Evolutionary conservation across 2,888 invertebrate species (phyloP).

Genomic region (Seira ritae): DNA sequence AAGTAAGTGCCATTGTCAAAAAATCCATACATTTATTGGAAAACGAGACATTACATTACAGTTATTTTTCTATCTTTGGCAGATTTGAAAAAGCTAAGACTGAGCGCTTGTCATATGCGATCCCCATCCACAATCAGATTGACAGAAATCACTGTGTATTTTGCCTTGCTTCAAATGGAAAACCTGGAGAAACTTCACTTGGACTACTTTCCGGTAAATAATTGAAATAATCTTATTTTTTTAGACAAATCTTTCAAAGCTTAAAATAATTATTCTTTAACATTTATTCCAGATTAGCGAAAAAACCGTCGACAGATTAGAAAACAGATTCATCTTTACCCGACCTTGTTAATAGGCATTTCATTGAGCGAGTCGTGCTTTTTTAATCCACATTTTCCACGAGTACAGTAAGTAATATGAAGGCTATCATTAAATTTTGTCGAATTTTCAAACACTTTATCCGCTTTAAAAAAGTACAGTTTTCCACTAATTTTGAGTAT

Average conservation of each 20-base stretch:
- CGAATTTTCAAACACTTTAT: no score
- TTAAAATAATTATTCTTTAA: no score
- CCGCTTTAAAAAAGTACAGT: no score
- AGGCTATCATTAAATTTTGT: no score
- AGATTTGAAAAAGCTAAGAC: conserved; percentile 48
- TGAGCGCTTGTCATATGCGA: conserved; percentile 42
- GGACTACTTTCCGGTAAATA: conserved; percentile 52
- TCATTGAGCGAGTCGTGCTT: no score
- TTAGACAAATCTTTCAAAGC: not conserved
- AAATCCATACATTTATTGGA: not conserved
- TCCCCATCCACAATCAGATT: conserved; percentile 41
- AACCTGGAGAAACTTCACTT: conserved; percentile 39
- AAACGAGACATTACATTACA: not conserved
- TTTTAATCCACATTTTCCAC: no score
- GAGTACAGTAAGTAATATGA: no score
- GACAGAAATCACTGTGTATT: conserved; percentile 45
- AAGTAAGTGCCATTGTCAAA: conserved; percentile 30
- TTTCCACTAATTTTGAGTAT: no score
- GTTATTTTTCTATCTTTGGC: not conserved
- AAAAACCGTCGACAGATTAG: conserved; percentile 24
- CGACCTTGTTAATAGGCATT: conserved; percentile 37
- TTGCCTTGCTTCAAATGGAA: conserved; percentile 43
- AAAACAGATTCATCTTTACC: conserved; percentile 22
- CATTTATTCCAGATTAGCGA: conserved; percentile 42
- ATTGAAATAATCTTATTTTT: not conserved